phyloP scores from a whole-genome alignment of 2,888 invertebrate species.

The Danaus chrysippus region DNA sequence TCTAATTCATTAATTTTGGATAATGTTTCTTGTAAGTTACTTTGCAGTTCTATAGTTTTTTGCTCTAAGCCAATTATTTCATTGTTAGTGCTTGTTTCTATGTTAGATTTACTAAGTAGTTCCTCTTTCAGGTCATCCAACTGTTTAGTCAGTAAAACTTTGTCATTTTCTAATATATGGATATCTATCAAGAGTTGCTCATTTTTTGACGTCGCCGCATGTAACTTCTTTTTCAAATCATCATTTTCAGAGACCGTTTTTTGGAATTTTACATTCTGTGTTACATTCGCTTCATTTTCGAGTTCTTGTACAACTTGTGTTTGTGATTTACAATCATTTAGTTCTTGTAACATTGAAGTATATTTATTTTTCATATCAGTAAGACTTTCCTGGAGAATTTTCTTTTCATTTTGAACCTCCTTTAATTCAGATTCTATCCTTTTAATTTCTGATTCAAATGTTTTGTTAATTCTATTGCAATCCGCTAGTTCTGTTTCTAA shows the following conservation, averaged over 20 bases:
- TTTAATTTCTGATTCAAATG: constrained; percentile 79
- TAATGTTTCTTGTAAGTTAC: constrained; percentile 41
- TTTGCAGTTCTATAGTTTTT: constrained; percentile 53
- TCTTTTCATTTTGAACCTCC: constrained; percentile 62
- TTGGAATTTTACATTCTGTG: constrained; percentile 48
- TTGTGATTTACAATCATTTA: constrained; percentile 64
- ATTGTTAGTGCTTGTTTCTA: constrained; percentile 48
- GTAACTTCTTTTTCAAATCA: constrained; percentile 61
- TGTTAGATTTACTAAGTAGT: constrained; percentile 43
- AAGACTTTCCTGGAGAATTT: constrained; percentile 72
- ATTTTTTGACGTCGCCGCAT: constrained; percentile 57
- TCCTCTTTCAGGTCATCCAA: constrained; percentile 63
- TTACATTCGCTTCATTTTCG: constrained; percentile 57
- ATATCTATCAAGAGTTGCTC: constrained; percentile 74
- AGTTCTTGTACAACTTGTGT: constrained; percentile 69
- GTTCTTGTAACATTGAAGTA: constrained; percentile 68
- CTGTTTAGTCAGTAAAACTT: constrained; percentile 66
- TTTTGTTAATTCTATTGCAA: constrained; percentile 76
- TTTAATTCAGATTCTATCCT: constrained; percentile 77
- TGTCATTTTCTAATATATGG: constrained; percentile 74
- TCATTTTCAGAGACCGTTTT: constrained; percentile 62
- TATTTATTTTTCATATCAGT: constrained; percentile 76
- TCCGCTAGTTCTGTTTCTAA: constrained; percentile 83
- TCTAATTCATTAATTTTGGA: constrained; percentile 46
- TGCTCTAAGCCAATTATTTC: constrained; percentile 50